Percentiles rank a stretch among this genome's conserved stretches.
These are phyloP conservation scores for Pristionchus pacificus DNA, from an alignment of 1,140 invertebrate species.

Conservation along the genomic window DNA sequence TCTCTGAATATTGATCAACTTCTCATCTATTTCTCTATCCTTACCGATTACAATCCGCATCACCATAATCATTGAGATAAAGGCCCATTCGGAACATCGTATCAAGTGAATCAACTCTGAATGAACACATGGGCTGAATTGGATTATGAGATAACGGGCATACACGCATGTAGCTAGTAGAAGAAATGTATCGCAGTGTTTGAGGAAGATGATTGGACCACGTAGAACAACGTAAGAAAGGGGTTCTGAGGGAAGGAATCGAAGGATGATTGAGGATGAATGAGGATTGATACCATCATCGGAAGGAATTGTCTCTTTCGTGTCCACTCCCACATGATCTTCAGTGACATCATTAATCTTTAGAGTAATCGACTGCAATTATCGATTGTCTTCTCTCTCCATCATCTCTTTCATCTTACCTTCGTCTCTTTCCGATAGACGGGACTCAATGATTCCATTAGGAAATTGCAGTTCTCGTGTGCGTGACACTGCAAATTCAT, in stretches of 20 bases:
- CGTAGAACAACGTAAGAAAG: slow-evolving; percentile 19
- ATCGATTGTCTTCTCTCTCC: background rate
- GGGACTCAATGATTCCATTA: slow-evolving; percentile 25
- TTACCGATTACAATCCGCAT: slow-evolving; percentile 26
- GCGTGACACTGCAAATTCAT: slow-evolving; percentile 21
- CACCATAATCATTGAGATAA: slow-evolving; percentile 30
- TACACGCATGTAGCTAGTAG: slow-evolving; percentile 27
- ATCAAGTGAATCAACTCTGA: slow-evolving; percentile 19
- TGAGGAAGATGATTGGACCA: slow-evolving; percentile 22
- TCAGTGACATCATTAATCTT: slow-evolving; percentile 24
- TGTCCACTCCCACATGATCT: slow-evolving; percentile 15
- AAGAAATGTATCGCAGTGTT: slow-evolving; percentile 22
- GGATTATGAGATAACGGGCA: background rate
- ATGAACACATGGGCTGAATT: background rate
- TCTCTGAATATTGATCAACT: too few relatives aligned
- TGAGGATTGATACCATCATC: background rate
- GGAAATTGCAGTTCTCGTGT: slow-evolving; percentile 28
- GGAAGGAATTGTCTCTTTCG: background rate
- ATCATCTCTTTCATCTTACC: too few relatives aligned
- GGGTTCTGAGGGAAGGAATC: slow-evolving; percentile 8
- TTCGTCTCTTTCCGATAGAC: slow-evolving; percentile 10
- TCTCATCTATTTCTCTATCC: too few relatives aligned
- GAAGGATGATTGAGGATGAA: too few relatives aligned
- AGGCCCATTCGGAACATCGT: slow-evolving; percentile 29
- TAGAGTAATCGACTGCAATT: slow-evolving; percentile 13